These are phyloP conservation scores for Liasis olivaceus DNA, from an alignment of 2,797 vertebrate genomes.

Conservation along the genomic window DNA sequence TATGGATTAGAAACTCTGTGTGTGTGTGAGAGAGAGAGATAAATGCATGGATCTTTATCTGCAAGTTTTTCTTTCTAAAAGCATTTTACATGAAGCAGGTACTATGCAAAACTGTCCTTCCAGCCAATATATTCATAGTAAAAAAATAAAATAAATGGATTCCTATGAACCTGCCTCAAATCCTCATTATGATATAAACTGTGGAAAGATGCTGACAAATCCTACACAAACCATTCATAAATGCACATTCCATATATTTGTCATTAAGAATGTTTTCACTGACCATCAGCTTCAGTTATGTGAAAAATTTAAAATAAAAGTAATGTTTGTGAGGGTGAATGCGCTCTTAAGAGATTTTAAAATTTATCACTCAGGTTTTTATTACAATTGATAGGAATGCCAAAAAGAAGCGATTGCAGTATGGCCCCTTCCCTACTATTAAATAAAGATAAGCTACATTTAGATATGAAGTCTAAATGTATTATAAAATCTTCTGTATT, in stretches of 20 bases:
- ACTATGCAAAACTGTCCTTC: conserved; percentile 55
- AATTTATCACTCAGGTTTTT: conserved; percentile 50
- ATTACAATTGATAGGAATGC: conserved; percentile 35
- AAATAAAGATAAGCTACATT: conserved; percentile 21
- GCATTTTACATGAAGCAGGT: conserved; percentile 55
- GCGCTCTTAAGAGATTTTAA: conserved; percentile 59
- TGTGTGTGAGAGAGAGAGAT: background rate
- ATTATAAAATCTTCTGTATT: too few species aligned
- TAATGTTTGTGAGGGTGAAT: conserved; percentile 44
- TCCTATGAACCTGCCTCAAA: background rate
- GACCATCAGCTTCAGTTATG: conserved; percentile 55
- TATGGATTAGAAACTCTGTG: background rate
- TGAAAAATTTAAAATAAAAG: conserved; percentile 56
- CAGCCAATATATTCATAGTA: conserved; percentile 59
- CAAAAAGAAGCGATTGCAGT: conserved; percentile 54
- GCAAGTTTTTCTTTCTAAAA: conserved; percentile 66
- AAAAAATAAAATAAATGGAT: conserved; percentile 38
- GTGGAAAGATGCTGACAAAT: conserved; percentile 19
- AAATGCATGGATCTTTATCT: conserved; percentile 43
- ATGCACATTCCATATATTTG: conserved; percentile 50
- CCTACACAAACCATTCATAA: conserved; percentile 48
- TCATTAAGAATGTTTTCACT: conserved; percentile 46
- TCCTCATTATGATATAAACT: background rate
- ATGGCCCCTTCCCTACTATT: conserved; percentile 39
- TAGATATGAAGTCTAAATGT: background rate